Evolutionary conservation across 2,113 vertebrate genomes (phyloP), one percentile per base, ranked within the genome.

Genomic region (Otus sunia): DNA sequence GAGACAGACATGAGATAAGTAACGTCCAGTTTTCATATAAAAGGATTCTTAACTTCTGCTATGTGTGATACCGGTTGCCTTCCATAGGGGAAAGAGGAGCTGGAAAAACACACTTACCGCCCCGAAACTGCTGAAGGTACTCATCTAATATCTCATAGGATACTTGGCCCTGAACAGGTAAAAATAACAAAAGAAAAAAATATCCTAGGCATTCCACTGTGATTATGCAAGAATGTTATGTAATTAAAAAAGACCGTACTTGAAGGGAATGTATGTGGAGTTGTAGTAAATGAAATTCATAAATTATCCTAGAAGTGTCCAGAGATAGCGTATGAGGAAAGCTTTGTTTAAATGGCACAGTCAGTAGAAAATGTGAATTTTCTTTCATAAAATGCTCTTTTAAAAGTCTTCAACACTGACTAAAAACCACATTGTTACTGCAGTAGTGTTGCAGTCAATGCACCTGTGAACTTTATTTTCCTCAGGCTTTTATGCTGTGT

Each of bases 221-320:
- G 62, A 74, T 76, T 92, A 86, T 86, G 52, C 39, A 78, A 60
- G 41, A 36, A 85, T 89, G 90, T 90, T 36, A 32, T 81, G n/a
- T 94, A 83, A 94, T 87, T 94, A 84, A 75, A 91, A 96, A 92
- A 88, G 47, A 59, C 80, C 87, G 73, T 66, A 77, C 66, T 79
- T 83, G 56, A 91, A 88, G 43, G 15, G 73, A 91, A 58, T 36
- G 32, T 45, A 79, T 86, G 78, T 82, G 47, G 72, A 73, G 29
- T 30, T 69, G 58, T 63, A 92, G 60, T 75, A 90, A 96, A 96
- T 76, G 22, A 92, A 95, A 94, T 45, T 87, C 19, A 47, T 64
- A 64, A 78, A 91, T 90, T 39, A 7, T 59, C 58, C 79, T 95
- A 91, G 77, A 81, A 92, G 15, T 14, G 22, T 94, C 72, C 78